Percentiles rank a stretch among this genome's conserved stretches.
Conservation (phyloP, 2,113 vertebrate genomes). For the Ascaphus truei region DNA sequence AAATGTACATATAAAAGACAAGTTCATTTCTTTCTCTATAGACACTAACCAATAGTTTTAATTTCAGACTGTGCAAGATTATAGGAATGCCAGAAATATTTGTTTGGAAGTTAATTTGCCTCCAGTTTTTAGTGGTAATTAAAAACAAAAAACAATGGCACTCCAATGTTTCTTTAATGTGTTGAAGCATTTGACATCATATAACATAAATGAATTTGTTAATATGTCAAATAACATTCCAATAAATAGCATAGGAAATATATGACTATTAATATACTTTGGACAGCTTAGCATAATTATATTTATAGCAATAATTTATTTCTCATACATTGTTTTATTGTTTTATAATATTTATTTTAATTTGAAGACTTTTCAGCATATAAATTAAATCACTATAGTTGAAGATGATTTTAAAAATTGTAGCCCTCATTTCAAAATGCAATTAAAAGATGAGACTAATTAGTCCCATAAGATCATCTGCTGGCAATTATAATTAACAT, state of each 20-base stretch:
- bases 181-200: not conserved
- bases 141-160: not conserved
- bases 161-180: not conserved
- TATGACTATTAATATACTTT: slow-evolving; percentile 23
- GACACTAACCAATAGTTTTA: too few species aligned
- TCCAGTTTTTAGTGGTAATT: not conserved
- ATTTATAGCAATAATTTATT: slow-evolving; percentile 17
- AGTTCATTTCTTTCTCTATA: too few species aligned
- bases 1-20: too few species aligned
- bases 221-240: not conserved
- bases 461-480: slow-evolving; percentile 38
- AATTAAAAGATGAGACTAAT: slow-evolving; percentile 39
- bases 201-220: not conserved
- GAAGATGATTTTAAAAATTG: slow-evolving; percentile 34
- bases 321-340: slow-evolving; percentile 32
- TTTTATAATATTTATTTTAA: slow-evolving; percentile 34
- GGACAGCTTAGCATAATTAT: slow-evolving; percentile 15
- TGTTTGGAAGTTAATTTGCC: not conserved
- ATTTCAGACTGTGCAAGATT: too few species aligned
- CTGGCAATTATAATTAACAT: slow-evolving; percentile 39
- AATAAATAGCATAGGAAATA: slow-evolving; percentile 7
- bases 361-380: slow-evolving; percentile 29
- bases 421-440: slow-evolving; percentile 36
- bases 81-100: not conserved
- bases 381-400: slow-evolving; percentile 32